phyloP scores from a whole-genome alignment of 1,140 invertebrate species.

The Hypothenemus hampei region DNA sequence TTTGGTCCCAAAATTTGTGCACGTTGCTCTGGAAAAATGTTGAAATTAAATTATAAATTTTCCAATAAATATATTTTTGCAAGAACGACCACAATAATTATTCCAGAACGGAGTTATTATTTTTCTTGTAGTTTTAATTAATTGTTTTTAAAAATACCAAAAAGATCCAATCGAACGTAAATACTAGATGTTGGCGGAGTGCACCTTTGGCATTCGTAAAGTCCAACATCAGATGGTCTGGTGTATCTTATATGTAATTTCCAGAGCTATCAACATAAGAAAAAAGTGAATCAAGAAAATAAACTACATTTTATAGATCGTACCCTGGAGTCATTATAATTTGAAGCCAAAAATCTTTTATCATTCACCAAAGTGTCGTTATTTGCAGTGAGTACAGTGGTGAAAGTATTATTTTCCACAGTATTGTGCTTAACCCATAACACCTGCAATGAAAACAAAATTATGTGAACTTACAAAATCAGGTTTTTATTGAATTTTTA shows the following conservation, averaged over 20 bases:
- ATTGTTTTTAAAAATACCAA: constrained; percentile 50
- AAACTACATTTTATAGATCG: not conserved
- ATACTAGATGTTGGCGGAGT: constrained; percentile 68
- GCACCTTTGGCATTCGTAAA: constrained; percentile 72
- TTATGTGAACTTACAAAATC: no score
- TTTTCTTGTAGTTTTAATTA: no score
- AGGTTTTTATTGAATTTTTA: no score
- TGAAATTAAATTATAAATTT: not conserved
- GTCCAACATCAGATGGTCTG: constrained; percentile 59
- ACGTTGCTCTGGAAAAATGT: constrained; percentile 10
- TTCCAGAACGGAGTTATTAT: no score
- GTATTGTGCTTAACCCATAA: constrained; percentile 19
- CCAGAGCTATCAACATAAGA: constrained; percentile 51
- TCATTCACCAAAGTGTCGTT: constrained; percentile 19
- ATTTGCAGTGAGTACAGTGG: constrained; percentile 11
- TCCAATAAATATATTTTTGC: no score
- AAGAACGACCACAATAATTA: no score
- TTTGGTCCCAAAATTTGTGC: constrained; percentile 16
- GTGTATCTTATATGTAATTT: constrained; percentile 62
- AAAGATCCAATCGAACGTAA: constrained; percentile 63
- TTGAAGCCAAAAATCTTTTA: constrained; percentile 17
- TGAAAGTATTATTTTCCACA: not conserved
- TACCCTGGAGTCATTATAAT: constrained; percentile 13
- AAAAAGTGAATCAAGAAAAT: not conserved
- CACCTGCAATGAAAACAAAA: constrained; percentile 22